Percentiles rank a stretch among this genome's conserved stretches.
These are phyloP conservation scores for Berghia stephanieae DNA, from an alignment of 1,140 invertebrate species.

Conservation along the genomic window DNA sequence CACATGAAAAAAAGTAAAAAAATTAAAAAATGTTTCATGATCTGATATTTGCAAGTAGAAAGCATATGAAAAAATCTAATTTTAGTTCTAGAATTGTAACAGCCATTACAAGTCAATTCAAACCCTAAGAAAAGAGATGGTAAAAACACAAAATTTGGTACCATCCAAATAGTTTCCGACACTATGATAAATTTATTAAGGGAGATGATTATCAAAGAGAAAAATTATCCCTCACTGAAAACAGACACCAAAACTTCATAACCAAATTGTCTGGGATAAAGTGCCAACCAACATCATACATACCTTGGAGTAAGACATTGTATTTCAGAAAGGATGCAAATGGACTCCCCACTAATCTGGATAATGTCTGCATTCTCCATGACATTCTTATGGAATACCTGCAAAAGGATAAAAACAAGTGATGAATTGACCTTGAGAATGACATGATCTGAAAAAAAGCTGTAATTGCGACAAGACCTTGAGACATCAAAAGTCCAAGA, in stretches of 20 bases:
- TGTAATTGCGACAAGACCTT: not conserved
- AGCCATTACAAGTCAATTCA: no score
- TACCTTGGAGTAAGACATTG: conserved; percentile 98
- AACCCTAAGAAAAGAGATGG: no score
- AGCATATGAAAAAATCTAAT: no score
- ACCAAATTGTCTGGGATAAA: not conserved
- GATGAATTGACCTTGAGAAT: no score
- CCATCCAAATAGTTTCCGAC: no score
- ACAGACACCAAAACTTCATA: not conserved
- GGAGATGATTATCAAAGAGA: not conserved
- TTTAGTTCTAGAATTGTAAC: no score
- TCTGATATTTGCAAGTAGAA: no score
- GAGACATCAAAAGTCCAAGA: not conserved
- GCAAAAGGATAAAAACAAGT: conserved; percentile 22
- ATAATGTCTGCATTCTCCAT: conserved; percentile 98
- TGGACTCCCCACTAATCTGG: conserved; percentile 95
- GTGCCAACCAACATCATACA: conserved; percentile 3
- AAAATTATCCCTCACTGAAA: not conserved
- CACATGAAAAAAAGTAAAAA: no score
- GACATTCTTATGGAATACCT: conserved; percentile 90
- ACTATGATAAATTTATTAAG: no score
- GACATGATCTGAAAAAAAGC: no score
- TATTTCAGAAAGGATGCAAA: conserved; percentile 95
- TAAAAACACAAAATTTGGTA: no score
- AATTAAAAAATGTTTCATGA: no score